Evolutionary conservation across 1,140 invertebrate species (phyloP).

Genomic region (Nasonia vitripennis): DNA sequence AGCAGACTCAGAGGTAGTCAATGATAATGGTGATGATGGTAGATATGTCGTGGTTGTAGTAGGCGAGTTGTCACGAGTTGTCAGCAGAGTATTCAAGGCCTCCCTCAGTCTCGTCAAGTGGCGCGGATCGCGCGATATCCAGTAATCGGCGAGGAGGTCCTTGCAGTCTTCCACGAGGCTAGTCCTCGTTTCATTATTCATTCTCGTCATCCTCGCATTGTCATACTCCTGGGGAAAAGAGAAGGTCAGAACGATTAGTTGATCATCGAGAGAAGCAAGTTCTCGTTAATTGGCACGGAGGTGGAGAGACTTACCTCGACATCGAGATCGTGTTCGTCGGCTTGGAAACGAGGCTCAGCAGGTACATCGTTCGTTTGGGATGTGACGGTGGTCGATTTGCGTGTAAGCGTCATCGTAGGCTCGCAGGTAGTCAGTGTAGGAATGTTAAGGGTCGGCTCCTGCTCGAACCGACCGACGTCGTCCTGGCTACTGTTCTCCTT

Average conservation of each 20-base stretch:
- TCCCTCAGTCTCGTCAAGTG: constrained; percentile 63
- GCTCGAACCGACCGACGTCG: neutral
- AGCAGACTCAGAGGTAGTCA: neutral
- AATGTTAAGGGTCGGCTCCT: constrained; percentile 68
- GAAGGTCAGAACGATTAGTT: neutral
- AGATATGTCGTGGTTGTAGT: constrained; percentile 2
- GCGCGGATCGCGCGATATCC: constrained; percentile 54
- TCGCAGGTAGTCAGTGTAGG: constrained; percentile 59
- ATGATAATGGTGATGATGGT: constrained; percentile 20
- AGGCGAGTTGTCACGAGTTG: constrained; percentile 25
- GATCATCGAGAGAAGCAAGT: neutral
- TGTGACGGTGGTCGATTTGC: constrained; percentile 74
- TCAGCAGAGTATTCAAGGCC: constrained; percentile 60
- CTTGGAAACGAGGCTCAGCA: constrained; percentile 61
- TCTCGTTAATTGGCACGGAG: too few species aligned
- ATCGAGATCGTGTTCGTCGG: constrained; percentile 51
- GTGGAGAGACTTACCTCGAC: constrained; percentile 17
- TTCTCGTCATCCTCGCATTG: constrained; percentile 27
- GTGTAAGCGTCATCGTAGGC: constrained; percentile 76
- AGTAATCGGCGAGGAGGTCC: constrained; percentile 62
- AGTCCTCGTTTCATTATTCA: constrained; percentile 34
- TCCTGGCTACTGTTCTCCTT: constrained; percentile 36
- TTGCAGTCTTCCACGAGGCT: constrained; percentile 52
- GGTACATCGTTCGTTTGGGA: constrained; percentile 74
- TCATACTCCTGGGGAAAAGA: constrained; percentile 11